Evolutionary conservation across 2,113 vertebrate species (phyloP).

Genomic region (Porphyrio hochstetteri): DNA sequence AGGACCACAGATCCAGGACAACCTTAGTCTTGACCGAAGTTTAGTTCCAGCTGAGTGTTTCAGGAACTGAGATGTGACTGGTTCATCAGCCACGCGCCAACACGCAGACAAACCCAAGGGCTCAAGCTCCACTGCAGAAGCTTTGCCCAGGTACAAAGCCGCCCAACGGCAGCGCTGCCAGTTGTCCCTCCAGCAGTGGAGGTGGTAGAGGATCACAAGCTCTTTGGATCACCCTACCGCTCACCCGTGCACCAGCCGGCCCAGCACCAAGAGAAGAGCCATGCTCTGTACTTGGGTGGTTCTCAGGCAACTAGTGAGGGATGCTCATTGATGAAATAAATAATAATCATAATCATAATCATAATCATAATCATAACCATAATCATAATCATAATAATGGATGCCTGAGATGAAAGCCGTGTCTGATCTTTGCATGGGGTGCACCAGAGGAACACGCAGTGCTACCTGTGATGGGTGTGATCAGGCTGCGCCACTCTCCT

Average conservation of each 20-base stretch:
- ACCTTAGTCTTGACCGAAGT: background rate
- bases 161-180: fast-evolving
- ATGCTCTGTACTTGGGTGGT: background rate
- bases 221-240: background rate
- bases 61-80: background rate
- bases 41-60: background rate
- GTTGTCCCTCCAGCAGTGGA: background rate
- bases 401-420: background rate
- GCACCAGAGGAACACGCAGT: background rate
- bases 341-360: no score
- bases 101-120: background rate
- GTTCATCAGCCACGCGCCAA: background rate
- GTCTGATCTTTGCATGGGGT: background rate
- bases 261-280: background rate
- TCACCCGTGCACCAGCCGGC: background rate
- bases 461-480: fast-evolving
- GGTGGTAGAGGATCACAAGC: background rate
- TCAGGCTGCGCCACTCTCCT: background rate
- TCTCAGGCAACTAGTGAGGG: background rate
- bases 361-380: no score
- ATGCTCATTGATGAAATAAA: no score
- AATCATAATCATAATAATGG: background rate
- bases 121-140: background rate
- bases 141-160: background rate
- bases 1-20: background rate